A percentile compares a stretch with the other conserved stretches of the same genome.
These are phyloP conservation scores for Lycophotia porphyrea DNA, from an alignment of 2,888 invertebrate genomes.

Conservation along the genomic window DNA sequence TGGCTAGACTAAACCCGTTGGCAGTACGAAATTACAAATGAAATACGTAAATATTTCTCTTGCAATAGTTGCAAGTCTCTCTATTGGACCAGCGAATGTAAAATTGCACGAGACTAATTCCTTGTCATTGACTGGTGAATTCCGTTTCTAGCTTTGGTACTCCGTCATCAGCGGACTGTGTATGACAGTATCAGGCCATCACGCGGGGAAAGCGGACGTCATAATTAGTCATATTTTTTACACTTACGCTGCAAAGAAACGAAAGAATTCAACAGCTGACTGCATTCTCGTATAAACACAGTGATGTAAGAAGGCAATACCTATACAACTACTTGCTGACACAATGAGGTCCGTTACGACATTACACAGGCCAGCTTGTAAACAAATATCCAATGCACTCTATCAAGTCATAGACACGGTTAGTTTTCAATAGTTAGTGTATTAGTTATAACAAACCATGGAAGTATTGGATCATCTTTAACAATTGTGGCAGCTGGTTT, in stretches of 20 bases:
- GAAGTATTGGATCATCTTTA: background rate
- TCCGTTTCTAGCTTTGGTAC: conserved; percentile 48
- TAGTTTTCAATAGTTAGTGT: conserved; percentile 28
- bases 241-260: conserved; percentile 37
- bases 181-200: conserved; percentile 53
- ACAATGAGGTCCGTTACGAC: conserved; percentile 66
- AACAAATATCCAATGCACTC: conserved; percentile 62
- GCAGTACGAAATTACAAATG: conserved; percentile 56
- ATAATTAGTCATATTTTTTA: conserved; percentile 60
- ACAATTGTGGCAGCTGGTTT: background rate
- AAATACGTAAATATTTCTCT: conserved; percentile 50
- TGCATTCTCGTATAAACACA: conserved; percentile 54
- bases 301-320: conserved; percentile 57
- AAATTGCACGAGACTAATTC: conserved; percentile 30
- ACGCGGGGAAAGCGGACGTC: conserved; percentile 47
- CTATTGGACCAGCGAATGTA: conserved; percentile 26
- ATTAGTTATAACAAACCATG: too few species aligned
- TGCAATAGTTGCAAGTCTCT: conserved; percentile 27
- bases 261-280: conserved; percentile 62
- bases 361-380: conserved; percentile 49
- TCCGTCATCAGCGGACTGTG: conserved; percentile 50
- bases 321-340: conserved; percentile 56
- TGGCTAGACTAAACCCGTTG: conserved; percentile 56
- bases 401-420: conserved; percentile 37
- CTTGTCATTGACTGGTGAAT: conserved; percentile 29